Base-by-base conservation (phyloP, 2,888 invertebrate species). In the Malthinus flaveolus region DNA sequence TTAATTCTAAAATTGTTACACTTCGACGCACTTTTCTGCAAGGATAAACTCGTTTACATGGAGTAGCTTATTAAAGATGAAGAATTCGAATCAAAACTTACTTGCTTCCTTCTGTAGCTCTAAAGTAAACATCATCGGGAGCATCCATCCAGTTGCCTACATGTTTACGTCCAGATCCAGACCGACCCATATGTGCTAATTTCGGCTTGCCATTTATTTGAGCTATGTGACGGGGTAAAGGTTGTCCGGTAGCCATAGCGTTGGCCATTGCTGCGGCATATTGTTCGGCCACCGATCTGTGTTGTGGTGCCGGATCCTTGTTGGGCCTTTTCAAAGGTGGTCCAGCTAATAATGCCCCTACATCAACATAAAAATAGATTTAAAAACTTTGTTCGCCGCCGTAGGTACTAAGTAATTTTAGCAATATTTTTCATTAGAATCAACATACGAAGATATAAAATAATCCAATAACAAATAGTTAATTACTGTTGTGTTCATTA, bases 111-210 rank as follows among this genome's bases (percentile, higher is more conserved):
- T 93, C 92, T 45, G 93, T 94, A 71, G 95, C 95, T 78, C 92
- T 87, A 82, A 95, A 97, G 82, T 94, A 97, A 66, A 97, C 91
- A 82, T 97, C 97, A 78, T 97, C 97, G 13, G 96, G 96, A 56
- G 96, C 96, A 80, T 97, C 97, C 90, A 95, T 95, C 95, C 95
- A 96, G 75, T 95, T 95, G 77, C 96, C 94, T 71, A 95, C 93
- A 81, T 94, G 95, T 75, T 95, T 94, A 48, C 93, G 86, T 32
- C 86, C 86, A 57, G 86, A 85, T 33, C 87, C 87, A 13, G 90
- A 87, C 61, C 91, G 85, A 58, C 90, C 88, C 79, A 91, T 88
- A 72, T 88, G 86, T 68, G 91, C 86, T 71, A 89, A 87, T 78
- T 91, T 90, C 68, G 91, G 91, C 82, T 90, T 92, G 72, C 87